Base-by-base conservation (phyloP, 1,140 invertebrate genomes). In the Phymorhynchus buccinoides region DNA sequence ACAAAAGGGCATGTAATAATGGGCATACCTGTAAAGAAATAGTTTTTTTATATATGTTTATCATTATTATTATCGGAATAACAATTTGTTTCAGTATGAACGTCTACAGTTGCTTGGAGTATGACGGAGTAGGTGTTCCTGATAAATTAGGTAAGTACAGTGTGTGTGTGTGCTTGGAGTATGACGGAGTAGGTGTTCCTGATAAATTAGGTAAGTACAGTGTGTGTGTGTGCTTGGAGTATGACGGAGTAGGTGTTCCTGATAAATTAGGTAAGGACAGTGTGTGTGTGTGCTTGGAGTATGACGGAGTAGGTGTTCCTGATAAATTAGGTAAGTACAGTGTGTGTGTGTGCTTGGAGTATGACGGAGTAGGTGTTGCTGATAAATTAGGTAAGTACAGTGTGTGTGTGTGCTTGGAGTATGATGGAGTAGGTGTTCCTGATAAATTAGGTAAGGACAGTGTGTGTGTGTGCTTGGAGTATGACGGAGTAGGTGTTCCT, bases 31-130 rank as follows among this genome's bases (percentile, higher is more conserved):
- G n/a, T n/a, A n/a, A 9, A 48, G 44, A 48, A 48, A 48, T 48
- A 18, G 44, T 48, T 48, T 48, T 48, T 6, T 48, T 9, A 48
- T 48, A 48, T 48, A 48, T 48, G 44, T 48, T 48, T 48, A 48
- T 48, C 44, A 48, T n/a, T n/a, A n/a, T n/a, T n/a, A n/a, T n/a
- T n/a, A n/a, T n/a, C n/a, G n/a, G n/a, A 18, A 18, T 48, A 48
- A 48, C 44, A 48, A 48, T 48, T 48, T 48, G 44, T 85, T 89
- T 44, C 89, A 91, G 91, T 86, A 75, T 91, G 9, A 91, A 81
- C 16, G 88, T 91, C 9, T 87, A 86, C 66, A 90, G 88, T 14
- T 90, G 89, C 84, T n/a, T 91, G 27, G 82, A 89, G 30, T 91
- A 90, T 77, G 83, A 84, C 79, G 91, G 91, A n/a, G 78, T 87